Conservation (phyloP, 2,888 invertebrate species). For the Melanargia galathea region DNA sequence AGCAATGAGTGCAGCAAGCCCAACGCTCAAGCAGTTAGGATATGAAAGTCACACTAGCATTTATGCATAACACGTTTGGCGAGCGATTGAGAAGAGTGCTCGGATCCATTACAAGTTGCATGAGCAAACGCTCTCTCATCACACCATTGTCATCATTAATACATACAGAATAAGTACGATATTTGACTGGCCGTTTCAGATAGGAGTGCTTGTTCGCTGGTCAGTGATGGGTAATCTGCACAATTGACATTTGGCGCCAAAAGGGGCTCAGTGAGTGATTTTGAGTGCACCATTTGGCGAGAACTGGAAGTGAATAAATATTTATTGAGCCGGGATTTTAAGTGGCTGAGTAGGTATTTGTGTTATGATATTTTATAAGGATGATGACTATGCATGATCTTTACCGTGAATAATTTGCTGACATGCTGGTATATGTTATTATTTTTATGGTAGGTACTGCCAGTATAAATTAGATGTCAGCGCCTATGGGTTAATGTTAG, state of each 20-base stretch:
- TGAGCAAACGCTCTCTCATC: conserved; percentile 61
- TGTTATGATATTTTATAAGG: conserved; percentile 34
- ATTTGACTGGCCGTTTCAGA: conserved; percentile 39
- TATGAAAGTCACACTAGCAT: conserved; percentile 72
- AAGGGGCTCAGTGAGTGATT: conserved; percentile 61
- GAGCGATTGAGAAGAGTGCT: conserved; percentile 73
- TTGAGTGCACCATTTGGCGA: conserved; percentile 62
- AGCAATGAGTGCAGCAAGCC: conserved; percentile 29
- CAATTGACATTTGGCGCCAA: conserved; percentile 75
- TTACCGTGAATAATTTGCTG: conserved; percentile 10
- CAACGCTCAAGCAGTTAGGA: conserved; percentile 37
- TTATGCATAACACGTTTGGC: conserved; percentile 74
- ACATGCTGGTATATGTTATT: neutral
- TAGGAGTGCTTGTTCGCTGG: conserved; percentile 54
- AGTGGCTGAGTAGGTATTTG: conserved; percentile 52
- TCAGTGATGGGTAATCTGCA: conserved; percentile 64
- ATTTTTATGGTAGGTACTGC: neutral
- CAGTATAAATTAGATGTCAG: too few species aligned
- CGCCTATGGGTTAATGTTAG: too few species aligned
- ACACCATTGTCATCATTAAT: conserved; percentile 57
- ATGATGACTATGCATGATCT: conserved; percentile 21
- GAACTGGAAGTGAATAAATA: conserved; percentile 62
- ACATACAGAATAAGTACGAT: conserved; percentile 48
- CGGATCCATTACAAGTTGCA: conserved; percentile 69
- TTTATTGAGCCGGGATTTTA: conserved; percentile 61